phyloP scores from a whole-genome alignment of 2,888 invertebrate species.

The Formica aserva region DNA sequence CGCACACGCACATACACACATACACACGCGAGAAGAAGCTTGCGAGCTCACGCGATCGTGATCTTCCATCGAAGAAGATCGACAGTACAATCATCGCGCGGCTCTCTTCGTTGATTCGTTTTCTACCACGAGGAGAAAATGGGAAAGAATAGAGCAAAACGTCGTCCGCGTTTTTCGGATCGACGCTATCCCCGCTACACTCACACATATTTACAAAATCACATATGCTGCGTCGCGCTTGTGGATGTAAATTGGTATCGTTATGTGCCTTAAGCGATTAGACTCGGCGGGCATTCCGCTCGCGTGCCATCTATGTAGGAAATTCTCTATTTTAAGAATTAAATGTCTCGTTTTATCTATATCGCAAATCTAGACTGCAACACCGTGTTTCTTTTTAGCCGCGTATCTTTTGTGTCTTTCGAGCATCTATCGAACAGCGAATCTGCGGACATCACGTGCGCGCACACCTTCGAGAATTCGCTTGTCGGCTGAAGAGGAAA shows the following conservation, averaged over 20 bases:
- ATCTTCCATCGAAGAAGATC: slow-evolving; percentile 32
- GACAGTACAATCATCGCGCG: slow-evolving; percentile 48
- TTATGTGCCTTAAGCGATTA: slow-evolving; percentile 68
- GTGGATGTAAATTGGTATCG: slow-evolving; percentile 15
- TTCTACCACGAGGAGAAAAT: slow-evolving; percentile 43
- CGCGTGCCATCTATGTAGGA: slow-evolving; percentile 67
- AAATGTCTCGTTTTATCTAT: slow-evolving; percentile 69
- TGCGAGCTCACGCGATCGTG: slow-evolving; percentile 33
- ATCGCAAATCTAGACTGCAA: slow-evolving; percentile 68
- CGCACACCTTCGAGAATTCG: slow-evolving; percentile 46
- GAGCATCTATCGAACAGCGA: slow-evolving; percentile 36
- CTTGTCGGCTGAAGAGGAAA: slow-evolving; percentile 39
- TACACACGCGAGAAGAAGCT: slow-evolving; percentile 37
- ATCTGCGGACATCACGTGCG: slow-evolving; percentile 41
- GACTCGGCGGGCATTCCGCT: slow-evolving; percentile 41
- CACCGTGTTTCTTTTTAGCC: slow-evolving; percentile 37
- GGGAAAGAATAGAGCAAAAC: slow-evolving; percentile 56
- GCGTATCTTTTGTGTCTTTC: slow-evolving; percentile 33
- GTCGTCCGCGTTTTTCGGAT: slow-evolving; percentile 24
- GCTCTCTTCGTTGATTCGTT: slow-evolving; percentile 63
- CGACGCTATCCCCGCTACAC: slow-evolving; percentile 48
- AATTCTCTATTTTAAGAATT: slow-evolving; percentile 71
- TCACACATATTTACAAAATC: slow-evolving; percentile 72
- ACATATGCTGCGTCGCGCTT: slow-evolving; percentile 70
- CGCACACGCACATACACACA: background rate